Conservation (phyloP, 1,140 invertebrate species). For the Drosophila rhopaloa region DNA sequence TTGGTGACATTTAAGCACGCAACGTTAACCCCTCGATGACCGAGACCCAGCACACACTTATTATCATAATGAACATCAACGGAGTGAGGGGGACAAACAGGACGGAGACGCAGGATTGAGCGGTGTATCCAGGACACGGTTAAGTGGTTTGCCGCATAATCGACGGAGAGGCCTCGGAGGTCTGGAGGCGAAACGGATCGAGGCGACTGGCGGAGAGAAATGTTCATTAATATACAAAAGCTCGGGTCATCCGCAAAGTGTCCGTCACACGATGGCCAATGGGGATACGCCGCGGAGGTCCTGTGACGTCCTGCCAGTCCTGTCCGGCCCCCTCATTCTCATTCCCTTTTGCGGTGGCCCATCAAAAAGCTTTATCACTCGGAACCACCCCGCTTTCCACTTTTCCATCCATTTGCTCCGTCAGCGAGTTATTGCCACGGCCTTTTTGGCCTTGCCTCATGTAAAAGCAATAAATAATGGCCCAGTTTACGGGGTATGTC, state of each 20-base stretch:
- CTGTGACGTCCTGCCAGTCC: conserved; percentile 24
- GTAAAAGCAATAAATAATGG: conserved; percentile 78
- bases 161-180: conserved; percentile 30
- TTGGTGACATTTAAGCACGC: conserved; percentile 79
- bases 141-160: conserved; percentile 73
- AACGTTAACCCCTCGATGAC: conserved; percentile 67
- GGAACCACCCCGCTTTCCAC: conserved; percentile 11
- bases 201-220: conserved; percentile 24
- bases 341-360: conserved; percentile 19
- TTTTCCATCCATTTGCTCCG: conserved; percentile 12
- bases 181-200: conserved; percentile 29
- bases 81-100: background rate
- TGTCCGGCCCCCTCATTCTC: conserved; percentile 14
- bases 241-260: conserved; percentile 58
- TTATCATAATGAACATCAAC: conserved; percentile 74
- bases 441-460: conserved; percentile 63
- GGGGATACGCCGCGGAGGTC: conserved; percentile 35
- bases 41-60: conserved; percentile 47
- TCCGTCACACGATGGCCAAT: conserved; percentile 44
- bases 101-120: conserved; percentile 8
- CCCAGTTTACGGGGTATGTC: conserved; percentile 55
- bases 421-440: conserved; percentile 32
- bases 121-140: conserved; percentile 46
- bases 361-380: conserved; percentile 48
- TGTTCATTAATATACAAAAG: conserved; percentile 72